Conservation (phyloP, 2,888 invertebrate genomes). For the Caenorhabditis afra region DNA sequence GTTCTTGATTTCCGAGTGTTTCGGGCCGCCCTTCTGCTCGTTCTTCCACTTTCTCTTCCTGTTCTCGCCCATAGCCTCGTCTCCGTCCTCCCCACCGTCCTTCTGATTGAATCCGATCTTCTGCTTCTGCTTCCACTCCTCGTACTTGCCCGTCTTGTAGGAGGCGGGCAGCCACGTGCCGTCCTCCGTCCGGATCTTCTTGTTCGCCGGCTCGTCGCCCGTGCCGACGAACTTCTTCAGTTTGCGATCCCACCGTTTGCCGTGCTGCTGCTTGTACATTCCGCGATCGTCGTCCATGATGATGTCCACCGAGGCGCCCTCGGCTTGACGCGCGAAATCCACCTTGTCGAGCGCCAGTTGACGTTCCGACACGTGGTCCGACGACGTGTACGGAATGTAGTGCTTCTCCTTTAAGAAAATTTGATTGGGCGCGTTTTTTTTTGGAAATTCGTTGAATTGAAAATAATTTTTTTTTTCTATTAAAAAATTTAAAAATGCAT, state of each 20-base stretch:
- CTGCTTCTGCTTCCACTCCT: slow-evolving; percentile 80
- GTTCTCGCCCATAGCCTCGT: slow-evolving; percentile 24
- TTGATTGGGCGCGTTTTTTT: no score
- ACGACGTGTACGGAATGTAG: slow-evolving; percentile 73
- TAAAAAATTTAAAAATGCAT: background rate
- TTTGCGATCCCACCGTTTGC: slow-evolving; percentile 88
- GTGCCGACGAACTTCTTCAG: slow-evolving; percentile 91
- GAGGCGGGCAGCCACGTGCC: slow-evolving; percentile 88
- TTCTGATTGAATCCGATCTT: slow-evolving; percentile 66
- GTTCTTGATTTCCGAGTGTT: slow-evolving; percentile 65
- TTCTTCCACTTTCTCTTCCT: slow-evolving; percentile 54
- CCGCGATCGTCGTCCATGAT: slow-evolving; percentile 86
- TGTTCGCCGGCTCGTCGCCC: slow-evolving; percentile 82
- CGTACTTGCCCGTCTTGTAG: slow-evolving; percentile 89
- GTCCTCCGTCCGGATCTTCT: slow-evolving; percentile 94
- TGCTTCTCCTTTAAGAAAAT: slow-evolving; percentile 66
- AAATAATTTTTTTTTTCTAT: no score
- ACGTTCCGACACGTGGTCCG: slow-evolving; percentile 72
- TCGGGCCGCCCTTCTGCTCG: slow-evolving; percentile 41
- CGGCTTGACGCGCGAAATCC: slow-evolving; percentile 88
- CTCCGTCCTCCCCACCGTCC: slow-evolving; percentile 26
- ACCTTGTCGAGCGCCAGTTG: slow-evolving; percentile 72
- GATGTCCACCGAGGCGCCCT: slow-evolving; percentile 89
- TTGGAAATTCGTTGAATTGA: no score
- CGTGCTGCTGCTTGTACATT: slow-evolving; percentile 73